Base-by-base conservation (phyloP, 2,888 invertebrate species). In the Helicoverpa assulta region DNA sequence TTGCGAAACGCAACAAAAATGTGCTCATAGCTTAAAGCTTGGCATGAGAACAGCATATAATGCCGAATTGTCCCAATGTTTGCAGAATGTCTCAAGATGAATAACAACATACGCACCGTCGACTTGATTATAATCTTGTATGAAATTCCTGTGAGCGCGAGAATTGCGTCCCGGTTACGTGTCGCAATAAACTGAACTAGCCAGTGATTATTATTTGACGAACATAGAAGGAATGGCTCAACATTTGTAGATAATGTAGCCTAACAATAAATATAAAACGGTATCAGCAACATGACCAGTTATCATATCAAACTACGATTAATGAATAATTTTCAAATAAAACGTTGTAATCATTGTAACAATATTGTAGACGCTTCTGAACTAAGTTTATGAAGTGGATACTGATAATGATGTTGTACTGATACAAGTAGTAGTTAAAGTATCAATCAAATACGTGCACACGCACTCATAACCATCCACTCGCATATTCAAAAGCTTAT, bases 141-240 rank as follows among this genome's bases (percentile, higher is more conserved):
- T 82, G 82, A 88, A 91, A 93, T 93, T 90, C 92, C 91, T 87
- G 74, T 47, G 89, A 88, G 88, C 85, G 88, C 90, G 87, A 88
- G 88, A 88, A 88, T 85, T 85, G 85, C 84, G 87, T 89, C 88
- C 87, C 78, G 80, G 80, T 88, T 91, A 93, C 92, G 93, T 93
- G 93, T 73, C 66, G 64, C 64, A 89, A 87, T 70, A 84, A 81
- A 83, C 76, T 76, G 76, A 78, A 72, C 70, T 70, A 66, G 63
- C 74, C 64, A 69, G 50, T 67, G 55, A 70, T 66, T 69, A 73
- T 50, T 67, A 76, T 80, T 78, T 75, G 47, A 75, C 67, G 78
- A 62, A 83, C 67, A 67, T 53, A 64, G 43, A 18, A 67, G 12
- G 51, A 60, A 54, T 18, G 6, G 16, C n/a, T 47, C 47, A 47